Percentiles rank a stretch among this genome's conserved stretches.
Conservation (phyloP, 2,888 invertebrate genomes). For the Micoletzkya japonica region DNA sequence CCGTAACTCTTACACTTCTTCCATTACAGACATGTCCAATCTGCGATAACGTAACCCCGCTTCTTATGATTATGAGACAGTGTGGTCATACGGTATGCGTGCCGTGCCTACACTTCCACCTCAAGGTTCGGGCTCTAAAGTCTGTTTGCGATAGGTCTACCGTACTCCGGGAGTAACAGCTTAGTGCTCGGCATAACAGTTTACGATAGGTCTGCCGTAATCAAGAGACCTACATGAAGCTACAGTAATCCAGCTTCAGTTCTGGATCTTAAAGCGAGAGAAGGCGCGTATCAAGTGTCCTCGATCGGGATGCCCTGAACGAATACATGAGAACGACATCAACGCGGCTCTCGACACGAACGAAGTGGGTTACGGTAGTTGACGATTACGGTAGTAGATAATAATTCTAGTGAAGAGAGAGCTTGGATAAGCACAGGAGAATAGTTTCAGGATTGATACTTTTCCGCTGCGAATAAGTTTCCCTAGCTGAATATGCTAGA, state of each 20-base stretch:
- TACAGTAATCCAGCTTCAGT: neutral
- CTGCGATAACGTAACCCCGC: slow-evolving; percentile 1
- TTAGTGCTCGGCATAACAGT: too few relatives aligned
- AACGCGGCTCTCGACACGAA: slow-evolving; percentile 43
- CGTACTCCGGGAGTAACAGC: too few relatives aligned
- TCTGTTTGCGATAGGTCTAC: too few relatives aligned
- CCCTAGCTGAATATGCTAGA: too few relatives aligned
- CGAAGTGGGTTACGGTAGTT: too few relatives aligned
- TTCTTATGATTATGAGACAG: slow-evolving; percentile 34
- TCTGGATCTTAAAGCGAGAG: slow-evolving; percentile 38
- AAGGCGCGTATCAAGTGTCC: slow-evolving; percentile 40
- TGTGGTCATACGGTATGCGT: slow-evolving; percentile 43
- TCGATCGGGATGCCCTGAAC: slow-evolving; percentile 28
- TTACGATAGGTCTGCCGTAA: too few relatives aligned
- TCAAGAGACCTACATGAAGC: too few relatives aligned
- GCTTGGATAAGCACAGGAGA: too few relatives aligned
- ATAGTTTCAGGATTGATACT: too few relatives aligned
- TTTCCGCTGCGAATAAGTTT: too few relatives aligned
- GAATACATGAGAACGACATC: slow-evolving; percentile 47
- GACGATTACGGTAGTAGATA: neutral
- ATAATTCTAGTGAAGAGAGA: too few relatives aligned
- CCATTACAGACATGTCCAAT: slow-evolving; percentile 4
- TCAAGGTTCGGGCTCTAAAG: slow-evolving; percentile 32
- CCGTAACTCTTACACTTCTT: too few relatives aligned
- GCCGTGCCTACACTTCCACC: slow-evolving; percentile 38